Percentiles rank a stretch among this genome's conserved stretches.
phyloP scores from a whole-genome alignment of 2,113 vertebrate species.

The Syngnathoides biaculeatus region DNA sequence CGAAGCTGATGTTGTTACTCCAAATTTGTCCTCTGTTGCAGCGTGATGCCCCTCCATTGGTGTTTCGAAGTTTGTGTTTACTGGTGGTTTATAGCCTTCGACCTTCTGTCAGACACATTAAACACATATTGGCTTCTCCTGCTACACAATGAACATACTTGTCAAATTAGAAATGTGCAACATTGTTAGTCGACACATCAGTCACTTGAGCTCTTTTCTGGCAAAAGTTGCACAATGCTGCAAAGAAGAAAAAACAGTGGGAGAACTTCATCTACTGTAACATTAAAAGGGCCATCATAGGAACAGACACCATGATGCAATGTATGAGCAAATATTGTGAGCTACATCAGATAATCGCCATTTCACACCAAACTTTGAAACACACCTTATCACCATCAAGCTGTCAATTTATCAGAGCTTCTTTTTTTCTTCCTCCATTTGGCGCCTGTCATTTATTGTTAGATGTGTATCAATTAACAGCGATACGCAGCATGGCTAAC shows the following conservation, averaged over 20 bases:
- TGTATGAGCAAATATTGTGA: no score
- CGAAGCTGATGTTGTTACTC: background rate
- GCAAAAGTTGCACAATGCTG: background rate
- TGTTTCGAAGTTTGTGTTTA: constrained; percentile 62
- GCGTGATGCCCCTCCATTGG: constrained; percentile 28
- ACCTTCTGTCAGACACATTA: constrained; percentile 65
- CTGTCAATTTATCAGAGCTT: constrained; percentile 18
- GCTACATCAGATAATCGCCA: no score
- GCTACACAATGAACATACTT: constrained; percentile 13
- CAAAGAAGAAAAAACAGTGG: background rate
- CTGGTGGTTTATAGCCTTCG: constrained; percentile 60
- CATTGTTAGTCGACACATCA: background rate
- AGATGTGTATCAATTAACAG: constrained; percentile 44
- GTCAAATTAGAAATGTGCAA: background rate
- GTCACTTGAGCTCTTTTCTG: background rate
- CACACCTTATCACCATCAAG: background rate
- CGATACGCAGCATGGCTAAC: constrained; percentile 23
- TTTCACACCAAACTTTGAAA: no score
- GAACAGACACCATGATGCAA: no score
- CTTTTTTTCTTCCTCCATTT: background rate
- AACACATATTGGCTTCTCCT: constrained; percentile 31
- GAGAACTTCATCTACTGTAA: no score
- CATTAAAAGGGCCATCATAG: no score
- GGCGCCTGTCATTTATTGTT: constrained; percentile 30
- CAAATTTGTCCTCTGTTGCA: constrained; percentile 35